Base-by-base conservation (phyloP, 2,797 vertebrate species). In the Cynodonichthys magdalenae region DNA sequence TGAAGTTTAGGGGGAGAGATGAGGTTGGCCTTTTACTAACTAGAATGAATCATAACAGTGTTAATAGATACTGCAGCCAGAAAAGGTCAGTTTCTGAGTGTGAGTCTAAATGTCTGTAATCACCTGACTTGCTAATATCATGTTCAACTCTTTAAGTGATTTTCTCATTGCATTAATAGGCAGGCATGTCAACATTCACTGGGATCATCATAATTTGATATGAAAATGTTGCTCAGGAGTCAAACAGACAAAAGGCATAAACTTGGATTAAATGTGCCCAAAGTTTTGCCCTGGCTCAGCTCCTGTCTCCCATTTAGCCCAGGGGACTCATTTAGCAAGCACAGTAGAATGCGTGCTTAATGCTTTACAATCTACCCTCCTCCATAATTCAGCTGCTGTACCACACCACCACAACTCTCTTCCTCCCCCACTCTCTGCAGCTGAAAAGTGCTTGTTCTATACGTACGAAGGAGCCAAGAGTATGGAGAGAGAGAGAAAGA, bases 351-450 rank as follows among this genome's bases (percentile, higher is more conserved):
- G 77, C 72, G 82, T 65, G 49, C 78, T 77, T 91, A 89, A 89
- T 84, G 84, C 84, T 75, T 74, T 69, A 85, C 89, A 87, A 90
- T 87, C 86, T 77, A 50, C 63, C 63, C 74, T 78, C 75, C 49
- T 89, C 66, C 70, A 88, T 88, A 85, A 87, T 83, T 88, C 88
- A 85, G 58, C 57, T 39, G 49, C 53, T 48, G 57, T 75, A 63
- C 46, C 58, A 56, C 56, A 28, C 71, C 60, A 63, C 54, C 52
- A 28, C 20, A 3, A 56, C 63, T 70, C 62, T 74, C 51, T 54
- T 68, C 55, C 51, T 46, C 29, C 9, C 7, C 20, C 53, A 61
- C 44, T 57, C 58, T 41, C 36, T 59, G 56, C 66, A 63, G 53
- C 59, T 67, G 34, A 53, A 79, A 74, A 73, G 64, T 53, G 57